Evolutionary conservation across 2,113 vertebrate genomes (phyloP), one percentile per base, ranked within the genome.

Genomic region (Bubalus kerabau): DNA sequence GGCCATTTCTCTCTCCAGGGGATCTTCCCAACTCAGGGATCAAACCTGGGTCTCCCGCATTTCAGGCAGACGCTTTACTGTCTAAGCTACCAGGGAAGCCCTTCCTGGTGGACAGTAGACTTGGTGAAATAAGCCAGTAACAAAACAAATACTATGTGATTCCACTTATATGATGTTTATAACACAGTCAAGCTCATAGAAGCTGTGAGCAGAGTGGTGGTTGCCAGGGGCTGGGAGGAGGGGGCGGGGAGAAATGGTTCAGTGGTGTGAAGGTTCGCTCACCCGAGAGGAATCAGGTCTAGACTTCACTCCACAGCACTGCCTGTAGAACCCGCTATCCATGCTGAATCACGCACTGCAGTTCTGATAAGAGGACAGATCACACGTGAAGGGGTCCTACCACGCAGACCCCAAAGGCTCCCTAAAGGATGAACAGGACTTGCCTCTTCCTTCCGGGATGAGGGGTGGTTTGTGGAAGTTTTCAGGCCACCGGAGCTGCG

Each of bases 221-320:
- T 2, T 40, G 43, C 83, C 2, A 8, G 56, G 56, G 26, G 13
- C 46, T 40, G 56, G 92, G 11, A 8, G 2, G 0, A 2, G 43
- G 59, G 7, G 7, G 2, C 0, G 7, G 52, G 64, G 7, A 24
- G 19, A 7, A n/a, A 10, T 0, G 24, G 23, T 3, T 50, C 56
- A 43, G 17, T 0, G 23, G 83, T 7, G 36, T 28, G 54, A 19
- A 11, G n/a, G 21, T 10, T 23, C 23, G 6, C 40, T 36, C 57
- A 76, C 4, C 1, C 17, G 9, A 17, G 81, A 32, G 40, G 54
- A 7, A 21, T 7, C 11, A 7, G 91, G 23, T 30, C 30, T 6
- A 1, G 52, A n/a, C 3, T 7, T 10, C 0, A 0, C 2, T 6
- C 62, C 15, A 5, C 46, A 4, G 30, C 11, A 9, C 24, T 0